phyloP scores from a whole-genome alignment of 1,140 invertebrate genomes.

The Heliconius hermathena region DNA sequence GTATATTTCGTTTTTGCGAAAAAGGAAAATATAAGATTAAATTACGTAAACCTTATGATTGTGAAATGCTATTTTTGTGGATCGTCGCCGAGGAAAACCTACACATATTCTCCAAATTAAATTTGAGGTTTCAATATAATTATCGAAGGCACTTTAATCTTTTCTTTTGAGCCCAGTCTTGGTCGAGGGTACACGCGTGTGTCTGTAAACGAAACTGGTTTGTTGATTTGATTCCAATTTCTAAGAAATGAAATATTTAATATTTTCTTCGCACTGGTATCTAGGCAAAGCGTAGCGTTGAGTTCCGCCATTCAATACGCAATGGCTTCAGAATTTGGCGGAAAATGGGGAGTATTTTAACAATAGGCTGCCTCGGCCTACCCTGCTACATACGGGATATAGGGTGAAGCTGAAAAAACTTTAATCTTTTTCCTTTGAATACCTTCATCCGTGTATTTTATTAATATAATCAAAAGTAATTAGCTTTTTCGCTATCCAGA shows the following conservation, averaged over 20 bases:
- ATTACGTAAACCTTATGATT: slow-evolving; percentile 14
- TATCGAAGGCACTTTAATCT: neutral
- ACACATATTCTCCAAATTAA: neutral
- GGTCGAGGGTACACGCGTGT: too few species aligned
- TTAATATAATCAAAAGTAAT: slow-evolving; percentile 11
- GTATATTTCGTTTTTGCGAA: slow-evolving; percentile 28
- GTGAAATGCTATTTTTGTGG: slow-evolving; percentile 3
- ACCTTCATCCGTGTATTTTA: neutral
- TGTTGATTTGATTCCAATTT: too few species aligned
- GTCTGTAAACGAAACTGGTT: too few species aligned
- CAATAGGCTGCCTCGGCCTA: too few species aligned
- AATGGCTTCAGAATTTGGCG: too few species aligned
- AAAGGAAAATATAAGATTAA: slow-evolving; percentile 29
- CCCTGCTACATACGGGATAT: too few species aligned
- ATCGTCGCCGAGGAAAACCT: neutral
- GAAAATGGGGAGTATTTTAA: too few species aligned
- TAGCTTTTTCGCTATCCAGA: neutral
- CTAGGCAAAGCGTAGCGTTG: too few species aligned
- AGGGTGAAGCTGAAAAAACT: too few species aligned
- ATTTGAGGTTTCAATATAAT: neutral
- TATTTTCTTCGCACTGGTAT: too few species aligned
- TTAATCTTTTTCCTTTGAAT: neutral
- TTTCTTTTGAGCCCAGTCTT: neutral
- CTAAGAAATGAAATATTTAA: too few species aligned
- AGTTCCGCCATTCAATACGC: too few species aligned